phyloP scores from a whole-genome alignment of 2,113 vertebrate genomes.

The Indicator indicator region DNA sequence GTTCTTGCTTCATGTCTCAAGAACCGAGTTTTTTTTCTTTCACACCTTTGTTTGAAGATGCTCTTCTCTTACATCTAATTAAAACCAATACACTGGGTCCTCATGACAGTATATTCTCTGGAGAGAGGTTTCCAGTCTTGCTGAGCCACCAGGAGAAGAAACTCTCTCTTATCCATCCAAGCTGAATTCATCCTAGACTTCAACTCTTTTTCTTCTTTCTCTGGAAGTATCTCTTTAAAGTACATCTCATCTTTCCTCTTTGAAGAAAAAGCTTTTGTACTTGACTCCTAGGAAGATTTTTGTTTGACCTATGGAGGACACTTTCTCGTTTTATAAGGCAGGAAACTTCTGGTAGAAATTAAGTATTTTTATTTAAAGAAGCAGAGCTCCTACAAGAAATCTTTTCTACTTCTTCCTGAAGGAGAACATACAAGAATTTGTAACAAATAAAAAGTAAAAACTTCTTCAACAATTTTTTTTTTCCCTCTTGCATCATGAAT shows the following conservation, averaged over 20 bases:
- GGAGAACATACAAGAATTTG: neutral
- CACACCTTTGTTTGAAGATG: neutral
- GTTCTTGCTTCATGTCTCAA: neutral
- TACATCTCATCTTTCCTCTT: neutral
- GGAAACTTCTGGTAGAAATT: neutral
- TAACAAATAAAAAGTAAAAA: neutral
- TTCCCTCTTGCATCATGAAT: neutral
- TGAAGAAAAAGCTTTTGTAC: slow-evolving; percentile 9
- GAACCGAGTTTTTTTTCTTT: neutral
- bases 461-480: neutral
- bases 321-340: neutral
- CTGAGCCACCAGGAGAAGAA: neutral
- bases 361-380: neutral
- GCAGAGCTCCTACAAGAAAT: neutral
- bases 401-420: neutral
- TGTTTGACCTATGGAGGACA: neutral
- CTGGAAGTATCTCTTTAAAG: neutral
- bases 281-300: neutral
- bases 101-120: neutral
- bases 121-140: neutral
- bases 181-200: neutral
- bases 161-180: neutral
- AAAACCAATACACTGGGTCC: fast-evolving
- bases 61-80: neutral
- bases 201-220: neutral